Evolutionary conservation across 1,140 invertebrate species (phyloP).

Genomic region (Oedothorax gibbosus): DNA sequence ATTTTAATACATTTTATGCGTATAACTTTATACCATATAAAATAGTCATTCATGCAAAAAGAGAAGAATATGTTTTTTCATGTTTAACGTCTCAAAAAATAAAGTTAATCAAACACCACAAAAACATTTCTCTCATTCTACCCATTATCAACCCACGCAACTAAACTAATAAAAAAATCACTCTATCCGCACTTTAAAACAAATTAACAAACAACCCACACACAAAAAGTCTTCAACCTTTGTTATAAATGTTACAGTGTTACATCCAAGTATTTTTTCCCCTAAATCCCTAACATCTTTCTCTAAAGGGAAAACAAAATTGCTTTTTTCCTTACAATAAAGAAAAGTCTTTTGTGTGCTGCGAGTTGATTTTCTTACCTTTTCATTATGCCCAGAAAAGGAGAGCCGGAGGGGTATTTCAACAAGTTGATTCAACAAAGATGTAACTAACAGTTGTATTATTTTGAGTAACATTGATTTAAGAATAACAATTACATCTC

Average conservation of each 20-base stretch:
- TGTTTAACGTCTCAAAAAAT: no score
- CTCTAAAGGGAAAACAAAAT: neutral
- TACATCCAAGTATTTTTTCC: neutral
- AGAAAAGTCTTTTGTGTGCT: slow-evolving; percentile 20
- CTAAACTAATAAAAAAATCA: slow-evolving; percentile 25
- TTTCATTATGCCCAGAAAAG: slow-evolving; percentile 25
- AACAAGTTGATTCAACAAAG: no score
- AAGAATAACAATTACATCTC: no score
- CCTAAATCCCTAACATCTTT: neutral
- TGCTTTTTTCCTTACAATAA: neutral
- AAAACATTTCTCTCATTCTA: neutral
- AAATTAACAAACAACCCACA: neutral
- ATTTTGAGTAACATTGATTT: no score
- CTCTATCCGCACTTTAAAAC: neutral
- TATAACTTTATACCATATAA: no score
- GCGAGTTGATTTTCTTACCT: slow-evolving; percentile 36
- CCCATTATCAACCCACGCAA: neutral
- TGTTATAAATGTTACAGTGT: neutral
- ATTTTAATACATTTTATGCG: no score
- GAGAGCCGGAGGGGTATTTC: neutral
- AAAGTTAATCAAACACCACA: no score
- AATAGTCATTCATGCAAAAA: no score
- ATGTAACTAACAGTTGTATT: no score
- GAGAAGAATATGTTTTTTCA: no score
- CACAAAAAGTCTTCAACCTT: neutral